These are phyloP conservation scores for Congeria kusceri DNA, from an alignment of 2,888 invertebrate species.

Conservation along the genomic window DNA sequence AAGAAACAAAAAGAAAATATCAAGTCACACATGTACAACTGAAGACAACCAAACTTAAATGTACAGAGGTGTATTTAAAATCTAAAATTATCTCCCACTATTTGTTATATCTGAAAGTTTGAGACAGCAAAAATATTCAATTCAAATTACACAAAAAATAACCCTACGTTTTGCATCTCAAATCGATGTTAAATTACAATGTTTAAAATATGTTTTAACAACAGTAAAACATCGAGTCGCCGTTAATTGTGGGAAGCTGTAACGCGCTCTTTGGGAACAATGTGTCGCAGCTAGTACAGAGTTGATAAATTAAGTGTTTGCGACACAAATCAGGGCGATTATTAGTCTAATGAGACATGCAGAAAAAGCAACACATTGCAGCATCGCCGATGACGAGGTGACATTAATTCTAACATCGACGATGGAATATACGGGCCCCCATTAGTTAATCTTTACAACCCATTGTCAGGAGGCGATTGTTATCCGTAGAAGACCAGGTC, in stretches of 20 bases:
- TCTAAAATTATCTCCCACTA: too few relatives aligned
- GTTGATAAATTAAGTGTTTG: constrained; percentile 53
- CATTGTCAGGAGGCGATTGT: constrained; percentile 22
- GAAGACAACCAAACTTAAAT: too few relatives aligned
- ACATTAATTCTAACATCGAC: constrained; percentile 23
- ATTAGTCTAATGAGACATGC: constrained; percentile 51
- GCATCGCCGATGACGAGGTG: background rate
- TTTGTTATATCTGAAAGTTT: too few relatives aligned
- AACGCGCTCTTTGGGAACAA: constrained; percentile 36
- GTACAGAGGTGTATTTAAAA: too few relatives aligned
- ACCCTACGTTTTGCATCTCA: too few relatives aligned
- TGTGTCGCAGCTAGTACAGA: constrained; percentile 37
- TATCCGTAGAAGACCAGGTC: background rate
- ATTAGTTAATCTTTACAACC: constrained; percentile 43
- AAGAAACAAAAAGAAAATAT: too few relatives aligned
- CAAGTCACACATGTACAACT: too few relatives aligned
- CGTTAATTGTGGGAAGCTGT: background rate
- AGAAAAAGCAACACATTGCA: background rate
- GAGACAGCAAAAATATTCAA: too few relatives aligned
- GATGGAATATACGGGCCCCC: constrained; percentile 18
- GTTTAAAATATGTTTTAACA: too few relatives aligned
- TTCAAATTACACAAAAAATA: too few relatives aligned
- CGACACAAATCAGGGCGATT: constrained; percentile 39
- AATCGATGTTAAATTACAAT: too few relatives aligned
- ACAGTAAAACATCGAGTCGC: constrained; percentile 10